Percentiles rank a stretch among this genome's conserved stretches.
phyloP scores from a whole-genome alignment of 1,140 invertebrate species.

The Apis laboriosa region DNA sequence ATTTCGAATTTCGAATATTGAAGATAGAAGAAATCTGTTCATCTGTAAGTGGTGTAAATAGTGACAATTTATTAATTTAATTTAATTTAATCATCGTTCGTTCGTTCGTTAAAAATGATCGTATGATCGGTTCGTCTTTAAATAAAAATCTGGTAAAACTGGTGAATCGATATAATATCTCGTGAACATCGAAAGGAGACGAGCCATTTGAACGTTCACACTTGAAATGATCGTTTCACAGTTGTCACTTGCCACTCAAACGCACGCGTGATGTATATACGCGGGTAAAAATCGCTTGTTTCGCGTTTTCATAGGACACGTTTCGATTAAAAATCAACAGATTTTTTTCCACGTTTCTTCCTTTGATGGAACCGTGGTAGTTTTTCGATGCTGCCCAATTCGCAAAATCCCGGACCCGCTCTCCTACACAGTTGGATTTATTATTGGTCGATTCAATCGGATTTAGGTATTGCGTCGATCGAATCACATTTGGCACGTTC shows the following conservation, averaged over 20 bases:
- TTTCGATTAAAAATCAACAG: background rate
- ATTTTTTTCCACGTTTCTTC: background rate
- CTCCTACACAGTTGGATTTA: background rate
- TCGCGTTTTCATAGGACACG: background rate
- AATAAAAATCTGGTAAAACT: no score
- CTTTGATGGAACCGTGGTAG: background rate
- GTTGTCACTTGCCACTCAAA: background rate
- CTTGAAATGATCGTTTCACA: background rate
- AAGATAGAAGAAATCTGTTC: no score
- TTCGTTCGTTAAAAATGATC: no score
- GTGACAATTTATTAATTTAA: no score
- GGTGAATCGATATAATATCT: no score
- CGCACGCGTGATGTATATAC: background rate
- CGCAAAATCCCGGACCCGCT: background rate
- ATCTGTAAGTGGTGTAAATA: no score
- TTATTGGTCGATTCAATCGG: constrained; percentile 1
- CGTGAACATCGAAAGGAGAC: background rate
- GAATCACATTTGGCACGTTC: no score
- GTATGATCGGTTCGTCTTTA: no score
- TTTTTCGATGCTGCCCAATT: background rate
- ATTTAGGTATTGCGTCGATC: background rate
- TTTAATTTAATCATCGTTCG: no score
- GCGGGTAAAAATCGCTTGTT: background rate
- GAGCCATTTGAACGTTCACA: background rate
- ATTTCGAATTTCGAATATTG: no score